Conservation (phyloP, 2,888 invertebrate species). For the Megaustenia siamemsis region DNA sequence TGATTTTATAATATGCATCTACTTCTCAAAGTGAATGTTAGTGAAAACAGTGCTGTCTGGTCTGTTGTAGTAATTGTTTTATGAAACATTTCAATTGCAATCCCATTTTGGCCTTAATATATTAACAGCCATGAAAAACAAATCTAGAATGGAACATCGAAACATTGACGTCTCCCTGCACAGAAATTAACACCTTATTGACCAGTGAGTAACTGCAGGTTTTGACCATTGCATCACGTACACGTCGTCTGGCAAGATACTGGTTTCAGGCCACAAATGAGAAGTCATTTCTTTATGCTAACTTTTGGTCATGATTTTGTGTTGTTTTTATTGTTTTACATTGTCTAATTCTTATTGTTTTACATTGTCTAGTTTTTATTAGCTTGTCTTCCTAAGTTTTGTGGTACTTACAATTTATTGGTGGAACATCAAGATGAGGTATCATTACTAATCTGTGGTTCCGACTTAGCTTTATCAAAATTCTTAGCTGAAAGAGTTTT, state of each 20-base stretch:
- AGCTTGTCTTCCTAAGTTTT: neutral
- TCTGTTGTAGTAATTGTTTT: no score
- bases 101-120: slow-evolving; percentile 55
- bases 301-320: neutral
- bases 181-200: slow-evolving; percentile 32
- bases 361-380: slow-evolving; percentile 1
- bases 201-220: slow-evolving; percentile 38
- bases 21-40: no score
- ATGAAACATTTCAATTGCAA: no score
- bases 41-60: no score
- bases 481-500: no score
- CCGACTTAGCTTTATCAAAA: neutral
- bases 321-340: neutral
- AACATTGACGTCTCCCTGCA: slow-evolving; percentile 50
- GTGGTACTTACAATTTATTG: neutral
- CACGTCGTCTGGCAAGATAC: neutral
- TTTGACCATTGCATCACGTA: neutral
- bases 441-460: neutral
- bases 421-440: neutral
- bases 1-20: no score
- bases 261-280: neutral
- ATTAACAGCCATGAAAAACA: slow-evolving; percentile 51
- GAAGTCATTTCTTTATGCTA: no score
- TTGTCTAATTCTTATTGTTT: neutral
- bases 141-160: slow-evolving; percentile 49